A percentile compares a stretch with the other conserved stretches of the same genome.
Evolutionary conservation across 2,113 vertebrate genomes (phyloP).

Genomic region (Holacanthus passer): DNA sequence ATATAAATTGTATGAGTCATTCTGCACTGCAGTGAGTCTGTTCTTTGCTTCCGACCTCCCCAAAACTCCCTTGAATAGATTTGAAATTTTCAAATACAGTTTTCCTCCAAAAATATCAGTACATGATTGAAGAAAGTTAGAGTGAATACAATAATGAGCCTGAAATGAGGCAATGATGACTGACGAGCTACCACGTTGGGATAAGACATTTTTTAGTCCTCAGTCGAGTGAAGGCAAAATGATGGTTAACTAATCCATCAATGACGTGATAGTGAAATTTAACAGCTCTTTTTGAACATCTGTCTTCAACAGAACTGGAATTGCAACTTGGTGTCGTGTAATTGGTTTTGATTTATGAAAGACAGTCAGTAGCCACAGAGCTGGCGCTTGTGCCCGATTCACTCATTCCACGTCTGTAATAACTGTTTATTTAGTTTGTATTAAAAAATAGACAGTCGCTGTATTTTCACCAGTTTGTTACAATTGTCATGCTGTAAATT

Average conservation of each 20-base stretch:
- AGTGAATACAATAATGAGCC: background rate
- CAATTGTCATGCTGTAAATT: background rate
- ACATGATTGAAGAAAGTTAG: background rate
- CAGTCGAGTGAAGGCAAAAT: background rate
- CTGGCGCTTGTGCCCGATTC: background rate
- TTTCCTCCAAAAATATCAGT: conserved; percentile 12
- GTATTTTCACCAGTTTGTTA: background rate
- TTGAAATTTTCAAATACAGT: background rate
- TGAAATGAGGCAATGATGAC: conserved; percentile 18
- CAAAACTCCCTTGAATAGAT: conserved; percentile 35
- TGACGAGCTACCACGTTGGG: conserved; percentile 6
- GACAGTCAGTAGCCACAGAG: background rate
- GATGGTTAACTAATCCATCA: background rate
- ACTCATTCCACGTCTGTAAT: background rate
- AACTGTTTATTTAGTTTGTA: background rate
- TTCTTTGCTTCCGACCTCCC: conserved; percentile 50
- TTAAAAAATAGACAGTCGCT: background rate
- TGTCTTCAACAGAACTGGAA: background rate
- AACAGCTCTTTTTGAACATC: background rate
- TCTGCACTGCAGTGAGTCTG: conserved; percentile 54
- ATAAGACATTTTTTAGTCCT: background rate
- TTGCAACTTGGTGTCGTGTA: background rate
- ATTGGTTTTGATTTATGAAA: background rate
- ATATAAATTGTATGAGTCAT: conserved; percentile 72
- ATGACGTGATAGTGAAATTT: background rate